Percentiles rank a stretch among this genome's conserved stretches.
Evolutionary conservation across 2,797 vertebrate species (phyloP).

Genomic region (Linurgus olivaceus): DNA sequence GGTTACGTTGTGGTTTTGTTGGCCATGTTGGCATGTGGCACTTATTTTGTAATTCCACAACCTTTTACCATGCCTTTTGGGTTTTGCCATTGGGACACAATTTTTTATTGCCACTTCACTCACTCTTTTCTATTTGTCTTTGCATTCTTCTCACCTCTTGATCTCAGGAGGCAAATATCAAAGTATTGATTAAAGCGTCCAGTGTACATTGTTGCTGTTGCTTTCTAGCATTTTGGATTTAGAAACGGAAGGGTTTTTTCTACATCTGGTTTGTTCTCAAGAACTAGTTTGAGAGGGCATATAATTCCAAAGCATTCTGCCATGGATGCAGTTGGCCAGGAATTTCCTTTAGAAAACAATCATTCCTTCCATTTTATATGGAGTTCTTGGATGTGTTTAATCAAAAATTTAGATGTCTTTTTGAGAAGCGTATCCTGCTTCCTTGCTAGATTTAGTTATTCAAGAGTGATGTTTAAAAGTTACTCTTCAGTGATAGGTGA

Average conservation of each 20-base stretch:
- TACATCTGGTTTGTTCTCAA: neutral
- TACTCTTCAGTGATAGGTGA: neutral
- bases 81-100: neutral
- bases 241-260: neutral
- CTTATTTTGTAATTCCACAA: neutral
- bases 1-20: neutral
- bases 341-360: neutral
- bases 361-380: neutral
- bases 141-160: neutral
- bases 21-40: neutral
- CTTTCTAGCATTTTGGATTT: neutral
- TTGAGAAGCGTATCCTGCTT: neutral
- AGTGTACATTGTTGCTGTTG: neutral
- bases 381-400: neutral
- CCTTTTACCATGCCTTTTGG: neutral
- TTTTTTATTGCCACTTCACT: neutral
- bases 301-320: neutral
- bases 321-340: neutral
- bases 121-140: neutral
- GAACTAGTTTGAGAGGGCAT: neutral
- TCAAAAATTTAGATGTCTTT: neutral
- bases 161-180: neutral
- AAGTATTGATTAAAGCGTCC: neutral
- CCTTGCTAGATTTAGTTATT: neutral
- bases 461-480: neutral